A percentile compares a stretch with the other conserved stretches of the same genome.
phyloP scores from a whole-genome alignment of 2,113 vertebrate genomes.

The Polypterus senegalus region DNA sequence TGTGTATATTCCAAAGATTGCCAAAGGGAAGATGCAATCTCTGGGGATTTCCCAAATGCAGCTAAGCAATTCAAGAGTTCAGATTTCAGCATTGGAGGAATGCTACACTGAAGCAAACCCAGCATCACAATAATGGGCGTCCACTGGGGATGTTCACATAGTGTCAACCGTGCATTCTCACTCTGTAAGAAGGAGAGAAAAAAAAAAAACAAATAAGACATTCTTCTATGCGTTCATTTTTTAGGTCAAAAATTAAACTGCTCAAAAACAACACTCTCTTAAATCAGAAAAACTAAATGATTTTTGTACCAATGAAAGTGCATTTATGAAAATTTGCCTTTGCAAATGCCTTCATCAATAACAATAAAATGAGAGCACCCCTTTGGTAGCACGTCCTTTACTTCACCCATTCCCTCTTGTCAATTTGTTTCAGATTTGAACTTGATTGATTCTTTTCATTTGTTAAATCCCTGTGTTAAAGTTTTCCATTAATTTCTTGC shows the following conservation, averaged over 20 bases:
- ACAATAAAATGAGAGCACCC: no score
- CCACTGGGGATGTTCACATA: conserved; percentile 96
- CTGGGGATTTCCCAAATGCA: conserved; percentile 87
- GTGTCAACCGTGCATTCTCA: conserved; percentile 85
- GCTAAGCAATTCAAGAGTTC: conserved; percentile 74
- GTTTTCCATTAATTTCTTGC: no score
- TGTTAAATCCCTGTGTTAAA: no score
- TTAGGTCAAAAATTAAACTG: not conserved
- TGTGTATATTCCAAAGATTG: conserved; percentile 93
- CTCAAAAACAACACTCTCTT: no score
- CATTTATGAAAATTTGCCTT: no score
- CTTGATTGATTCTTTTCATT: no score
- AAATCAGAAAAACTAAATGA: no score
- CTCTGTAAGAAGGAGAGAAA: conserved; percentile 47
- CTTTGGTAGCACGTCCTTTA: no score
- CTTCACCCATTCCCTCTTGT: no score
- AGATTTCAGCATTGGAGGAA: conserved; percentile 79
- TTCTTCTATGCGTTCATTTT: not conserved
- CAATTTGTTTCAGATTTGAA: no score
- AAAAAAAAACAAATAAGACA: not conserved
- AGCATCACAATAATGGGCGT: conserved; percentile 87
- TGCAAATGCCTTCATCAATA: no score
- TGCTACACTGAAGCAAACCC: conserved; percentile 86
- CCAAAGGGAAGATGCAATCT: conserved; percentile 92
- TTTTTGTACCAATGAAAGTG: no score